A percentile compares a stretch with the other conserved stretches of the same genome.
Conservation (phyloP, 2,113 vertebrate species). For the Tiliqua scincoides region DNA sequence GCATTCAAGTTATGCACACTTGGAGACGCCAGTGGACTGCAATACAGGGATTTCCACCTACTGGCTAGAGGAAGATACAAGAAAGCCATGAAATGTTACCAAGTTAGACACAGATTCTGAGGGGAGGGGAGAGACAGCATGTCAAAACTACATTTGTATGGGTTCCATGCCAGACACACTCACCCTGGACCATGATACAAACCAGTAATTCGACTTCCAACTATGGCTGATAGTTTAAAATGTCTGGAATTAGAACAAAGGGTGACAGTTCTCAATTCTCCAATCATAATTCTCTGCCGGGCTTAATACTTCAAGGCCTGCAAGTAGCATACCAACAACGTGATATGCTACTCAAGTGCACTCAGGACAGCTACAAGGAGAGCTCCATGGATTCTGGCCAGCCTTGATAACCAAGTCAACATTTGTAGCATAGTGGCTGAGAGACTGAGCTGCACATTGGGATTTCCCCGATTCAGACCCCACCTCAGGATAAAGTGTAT, state of each 20-base stretch:
- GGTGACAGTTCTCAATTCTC: neutral
- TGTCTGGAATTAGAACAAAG: conserved; percentile 7
- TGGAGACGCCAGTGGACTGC: conserved; percentile 82
- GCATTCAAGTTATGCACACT: conserved; percentile 71
- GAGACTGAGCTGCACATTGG: too few relatives aligned
- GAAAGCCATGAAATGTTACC: conserved; percentile 62
- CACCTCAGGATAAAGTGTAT: too few relatives aligned
- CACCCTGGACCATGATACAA: neutral
- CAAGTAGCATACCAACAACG: neutral
- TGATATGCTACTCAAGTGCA: too few relatives aligned
- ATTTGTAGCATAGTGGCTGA: too few relatives aligned
- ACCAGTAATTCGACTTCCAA: conserved; percentile 7
- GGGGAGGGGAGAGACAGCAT: conserved; percentile 29
- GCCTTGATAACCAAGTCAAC: too few relatives aligned
- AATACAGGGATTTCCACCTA: conserved; percentile 93
- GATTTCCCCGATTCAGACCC: too few relatives aligned
- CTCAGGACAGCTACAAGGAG: neutral
- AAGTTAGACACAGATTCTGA: conserved; percentile 8
- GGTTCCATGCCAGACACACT: neutral
- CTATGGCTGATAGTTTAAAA: conserved; percentile 6
- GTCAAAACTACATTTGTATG: conserved; percentile 18
- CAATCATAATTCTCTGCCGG: neutral
- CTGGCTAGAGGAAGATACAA: conserved; percentile 79
- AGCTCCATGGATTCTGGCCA: too few relatives aligned
- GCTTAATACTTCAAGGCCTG: neutral